Evolutionary conservation across 2,797 vertebrate species (phyloP).

Genomic region (Chrosomus eos): DNA sequence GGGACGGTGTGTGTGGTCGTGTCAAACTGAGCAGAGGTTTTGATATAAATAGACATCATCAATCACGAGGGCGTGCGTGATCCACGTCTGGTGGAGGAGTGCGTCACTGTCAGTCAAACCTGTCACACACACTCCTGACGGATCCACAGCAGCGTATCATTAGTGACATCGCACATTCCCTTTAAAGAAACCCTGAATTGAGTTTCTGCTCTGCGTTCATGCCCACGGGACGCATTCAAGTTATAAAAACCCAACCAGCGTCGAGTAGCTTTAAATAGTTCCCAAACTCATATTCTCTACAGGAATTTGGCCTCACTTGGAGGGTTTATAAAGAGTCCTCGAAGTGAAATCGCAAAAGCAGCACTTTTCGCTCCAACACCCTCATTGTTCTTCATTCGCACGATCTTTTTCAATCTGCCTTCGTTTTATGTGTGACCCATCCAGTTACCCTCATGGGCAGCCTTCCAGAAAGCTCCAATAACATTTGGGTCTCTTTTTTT

Average conservation of each 20-base stretch:
- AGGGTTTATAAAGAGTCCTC: neutral
- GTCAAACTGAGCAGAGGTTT: slow-evolving; percentile 39
- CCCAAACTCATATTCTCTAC: neutral
- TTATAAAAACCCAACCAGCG: neutral
- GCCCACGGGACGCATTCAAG: neutral
- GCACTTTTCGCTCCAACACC: neutral
- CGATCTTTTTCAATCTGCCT: slow-evolving; percentile 9
- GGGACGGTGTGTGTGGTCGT: slow-evolving; percentile 40
- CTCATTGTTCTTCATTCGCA: slow-evolving; percentile 1
- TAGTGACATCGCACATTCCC: slow-evolving; percentile 35
- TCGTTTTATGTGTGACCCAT: slow-evolving; percentile 20
- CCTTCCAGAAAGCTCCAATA: slow-evolving; percentile 40
- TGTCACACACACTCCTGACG: slow-evolving; percentile 68
- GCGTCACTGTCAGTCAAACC: slow-evolving; percentile 70
- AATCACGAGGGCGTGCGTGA: slow-evolving; percentile 70
- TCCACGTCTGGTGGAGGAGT: slow-evolving; percentile 71
- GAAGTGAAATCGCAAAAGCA: neutral
- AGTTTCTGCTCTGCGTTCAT: slow-evolving; percentile 5
- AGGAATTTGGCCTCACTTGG: neutral
- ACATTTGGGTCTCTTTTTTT: slow-evolving; percentile 31
- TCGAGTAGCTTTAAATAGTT: neutral
- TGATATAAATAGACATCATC: slow-evolving; percentile 75
- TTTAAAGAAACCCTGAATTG: slow-evolving; percentile 1
- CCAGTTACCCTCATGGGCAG: slow-evolving; percentile 29
- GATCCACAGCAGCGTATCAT: slow-evolving; percentile 63